These are phyloP conservation scores for Enteromius viviparus DNA, from an alignment of 2,797 vertebrate species.

Conservation along the genomic window DNA sequence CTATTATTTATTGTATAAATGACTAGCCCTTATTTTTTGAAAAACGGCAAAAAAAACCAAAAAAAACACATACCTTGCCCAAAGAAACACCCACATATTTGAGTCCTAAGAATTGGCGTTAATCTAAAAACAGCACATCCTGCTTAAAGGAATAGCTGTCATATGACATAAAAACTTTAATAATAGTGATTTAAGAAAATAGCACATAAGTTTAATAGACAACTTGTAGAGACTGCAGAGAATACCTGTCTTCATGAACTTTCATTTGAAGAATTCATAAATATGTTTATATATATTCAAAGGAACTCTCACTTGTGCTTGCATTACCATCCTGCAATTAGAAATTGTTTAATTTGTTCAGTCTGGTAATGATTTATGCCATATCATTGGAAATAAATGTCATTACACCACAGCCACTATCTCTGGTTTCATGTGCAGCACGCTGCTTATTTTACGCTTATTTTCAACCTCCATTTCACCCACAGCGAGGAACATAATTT, in stretches of 20 bases:
- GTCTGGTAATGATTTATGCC: slow-evolving; percentile 14
- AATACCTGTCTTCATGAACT: background rate
- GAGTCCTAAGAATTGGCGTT: background rate
- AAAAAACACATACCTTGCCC: background rate
- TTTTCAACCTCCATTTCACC: slow-evolving; percentile 11
- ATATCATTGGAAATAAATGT: slow-evolving; percentile 8
- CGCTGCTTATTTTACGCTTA: background rate
- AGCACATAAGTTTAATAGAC: background rate
- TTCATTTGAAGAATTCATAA: background rate
- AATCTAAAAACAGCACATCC: background rate
- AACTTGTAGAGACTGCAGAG: background rate
- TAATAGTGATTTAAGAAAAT: background rate
- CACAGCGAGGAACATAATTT: slow-evolving; percentile 26
- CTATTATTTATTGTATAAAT: background rate
- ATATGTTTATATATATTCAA: background rate
- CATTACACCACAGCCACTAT: slow-evolving; percentile 2
- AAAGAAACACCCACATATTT: background rate
- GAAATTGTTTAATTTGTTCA: slow-evolving; percentile 3
- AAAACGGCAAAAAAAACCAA: no score
- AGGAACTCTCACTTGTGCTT: background rate
- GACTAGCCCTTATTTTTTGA: background rate
- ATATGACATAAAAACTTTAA: background rate
- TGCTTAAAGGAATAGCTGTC: background rate
- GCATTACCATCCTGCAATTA: slow-evolving; percentile 4
- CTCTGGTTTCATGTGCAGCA: slow-evolving; percentile 13